phyloP scores from a whole-genome alignment of 1,140 invertebrate genomes.

The Sesamia nonagrioides region DNA sequence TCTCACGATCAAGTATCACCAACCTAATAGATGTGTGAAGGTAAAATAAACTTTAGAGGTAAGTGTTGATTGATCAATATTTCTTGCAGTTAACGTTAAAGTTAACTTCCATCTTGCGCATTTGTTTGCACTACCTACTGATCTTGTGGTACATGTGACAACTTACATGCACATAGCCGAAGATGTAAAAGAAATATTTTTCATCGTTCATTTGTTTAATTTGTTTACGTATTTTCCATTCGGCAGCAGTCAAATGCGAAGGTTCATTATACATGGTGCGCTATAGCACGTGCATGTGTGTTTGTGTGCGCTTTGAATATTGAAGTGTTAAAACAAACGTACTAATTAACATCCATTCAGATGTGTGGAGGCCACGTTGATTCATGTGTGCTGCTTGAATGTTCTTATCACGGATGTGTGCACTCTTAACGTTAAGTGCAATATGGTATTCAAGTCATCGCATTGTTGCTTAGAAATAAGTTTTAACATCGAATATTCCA shows the following conservation, averaged over 20 bases:
- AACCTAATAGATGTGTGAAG: slow-evolving; percentile 68
- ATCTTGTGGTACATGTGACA: slow-evolving; percentile 41
- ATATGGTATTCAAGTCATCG: slow-evolving; percentile 63
- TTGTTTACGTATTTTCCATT: slow-evolving; percentile 71
- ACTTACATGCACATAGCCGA: slow-evolving; percentile 26
- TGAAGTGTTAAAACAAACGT: slow-evolving; percentile 74
- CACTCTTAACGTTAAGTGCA: slow-evolving; percentile 67
- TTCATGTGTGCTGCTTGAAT: slow-evolving; percentile 64
- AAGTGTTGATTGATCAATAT: slow-evolving; percentile 30
- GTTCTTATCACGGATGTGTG: slow-evolving; percentile 72
- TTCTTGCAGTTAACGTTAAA: slow-evolving; percentile 40
- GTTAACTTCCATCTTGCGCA: slow-evolving; percentile 50
- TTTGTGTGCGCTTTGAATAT: slow-evolving; percentile 60
- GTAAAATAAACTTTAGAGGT: slow-evolving; percentile 56
- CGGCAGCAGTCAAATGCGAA: slow-evolving; percentile 71
- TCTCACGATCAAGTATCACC: slow-evolving; percentile 76
- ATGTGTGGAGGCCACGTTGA: slow-evolving; percentile 75
- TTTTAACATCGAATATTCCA: slow-evolving; percentile 57
- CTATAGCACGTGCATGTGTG: slow-evolving; percentile 58
- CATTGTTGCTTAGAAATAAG: slow-evolving; percentile 68
- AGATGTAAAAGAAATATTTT: slow-evolving; percentile 9
- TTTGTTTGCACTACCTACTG: slow-evolving; percentile 35
- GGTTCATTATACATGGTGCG: slow-evolving; percentile 67
- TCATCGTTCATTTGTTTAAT: slow-evolving; percentile 41
- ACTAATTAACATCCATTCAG: slow-evolving; percentile 84